Evolutionary conservation across 2,113 vertebrate species (phyloP).

Genomic region (Tragelaphus scriptus): DNA sequence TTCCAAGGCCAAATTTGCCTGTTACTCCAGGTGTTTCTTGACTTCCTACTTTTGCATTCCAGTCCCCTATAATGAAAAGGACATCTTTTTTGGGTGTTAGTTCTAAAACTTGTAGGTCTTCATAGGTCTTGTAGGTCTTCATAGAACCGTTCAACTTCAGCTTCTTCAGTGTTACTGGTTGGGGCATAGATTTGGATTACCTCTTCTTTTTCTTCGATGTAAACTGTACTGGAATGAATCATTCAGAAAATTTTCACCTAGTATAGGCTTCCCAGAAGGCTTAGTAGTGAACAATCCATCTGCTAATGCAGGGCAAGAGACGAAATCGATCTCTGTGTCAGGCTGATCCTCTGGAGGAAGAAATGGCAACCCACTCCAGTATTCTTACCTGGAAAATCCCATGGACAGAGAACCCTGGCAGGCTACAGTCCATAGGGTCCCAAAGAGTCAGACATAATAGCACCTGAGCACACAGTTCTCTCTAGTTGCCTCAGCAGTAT

Average conservation of each 20-base stretch:
- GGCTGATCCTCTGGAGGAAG: not conserved
- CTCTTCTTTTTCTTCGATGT: not conserved
- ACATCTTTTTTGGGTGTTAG: too few species aligned
- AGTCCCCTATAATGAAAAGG: too few species aligned
- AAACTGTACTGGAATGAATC: not conserved
- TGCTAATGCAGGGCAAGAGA: not conserved
- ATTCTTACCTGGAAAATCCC: not conserved
- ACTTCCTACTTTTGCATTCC: too few species aligned
- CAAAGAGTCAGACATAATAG: not conserved
- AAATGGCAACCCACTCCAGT: not conserved
- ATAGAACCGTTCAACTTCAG: too few species aligned
- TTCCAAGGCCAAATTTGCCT: too few species aligned
- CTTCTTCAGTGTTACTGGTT: too few species aligned
- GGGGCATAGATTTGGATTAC: not conserved
- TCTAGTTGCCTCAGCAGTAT: not conserved
- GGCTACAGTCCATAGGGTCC: not conserved
- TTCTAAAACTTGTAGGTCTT: too few species aligned
- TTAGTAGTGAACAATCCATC: not conserved
- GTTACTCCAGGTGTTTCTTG: too few species aligned
- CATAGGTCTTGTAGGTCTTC: too few species aligned
- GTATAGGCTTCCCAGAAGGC: not conserved
- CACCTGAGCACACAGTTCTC: not conserved
- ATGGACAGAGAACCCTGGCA: not conserved
- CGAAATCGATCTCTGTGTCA: not conserved
- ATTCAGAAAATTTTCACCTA: not conserved